These are phyloP conservation scores for Octodonta nipae DNA, from an alignment of 2,888 invertebrate species.

Conservation along the genomic window DNA sequence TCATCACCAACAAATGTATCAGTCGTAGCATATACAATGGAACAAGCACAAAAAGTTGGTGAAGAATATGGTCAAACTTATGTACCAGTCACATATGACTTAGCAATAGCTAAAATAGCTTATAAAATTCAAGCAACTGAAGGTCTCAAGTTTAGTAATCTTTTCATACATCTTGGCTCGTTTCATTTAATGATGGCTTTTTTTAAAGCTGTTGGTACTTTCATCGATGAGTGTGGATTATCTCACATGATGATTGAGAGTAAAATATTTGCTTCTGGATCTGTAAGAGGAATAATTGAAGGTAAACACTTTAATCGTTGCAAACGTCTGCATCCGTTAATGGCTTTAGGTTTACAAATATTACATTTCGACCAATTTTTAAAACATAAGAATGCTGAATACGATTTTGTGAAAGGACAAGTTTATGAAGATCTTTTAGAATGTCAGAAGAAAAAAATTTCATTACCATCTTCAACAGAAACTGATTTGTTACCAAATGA, in stretches of 20 bases:
- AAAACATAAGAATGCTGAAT: slow-evolving; percentile 9
- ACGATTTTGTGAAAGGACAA: slow-evolving; percentile 13
- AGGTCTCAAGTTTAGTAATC: slow-evolving; percentile 19
- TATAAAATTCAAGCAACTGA: slow-evolving; percentile 20
- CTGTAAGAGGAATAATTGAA: slow-evolving; percentile 9
- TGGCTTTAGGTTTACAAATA: slow-evolving; percentile 14
- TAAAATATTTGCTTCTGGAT: slow-evolving; percentile 13
- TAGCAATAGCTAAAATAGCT: slow-evolving; percentile 17
- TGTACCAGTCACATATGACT: slow-evolving; percentile 20
- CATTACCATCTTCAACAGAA: slow-evolving; percentile 7
- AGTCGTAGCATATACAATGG: slow-evolving; percentile 19
- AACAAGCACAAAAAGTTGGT: slow-evolving; percentile 16
- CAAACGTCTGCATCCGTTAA: slow-evolving; percentile 13
- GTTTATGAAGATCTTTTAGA: slow-evolving; percentile 10
- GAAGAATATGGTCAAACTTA: slow-evolving; percentile 15
- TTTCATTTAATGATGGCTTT: slow-evolving; percentile 13
- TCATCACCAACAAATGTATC: slow-evolving; percentile 22
- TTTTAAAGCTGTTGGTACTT: slow-evolving; percentile 13
- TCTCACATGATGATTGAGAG: slow-evolving; percentile 8
- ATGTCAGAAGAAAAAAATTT: slow-evolving; percentile 8
- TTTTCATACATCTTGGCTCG: slow-evolving; percentile 25
- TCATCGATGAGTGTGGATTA: slow-evolving; percentile 12
- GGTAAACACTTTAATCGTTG: slow-evolving; percentile 13
- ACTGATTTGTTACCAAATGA: slow-evolving; percentile 13
- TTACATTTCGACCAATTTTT: slow-evolving; percentile 19